Percentiles rank a stretch among this genome's conserved stretches.
Conservation (phyloP, 2,797 vertebrate species). For the Chaunax sp. region DNA sequence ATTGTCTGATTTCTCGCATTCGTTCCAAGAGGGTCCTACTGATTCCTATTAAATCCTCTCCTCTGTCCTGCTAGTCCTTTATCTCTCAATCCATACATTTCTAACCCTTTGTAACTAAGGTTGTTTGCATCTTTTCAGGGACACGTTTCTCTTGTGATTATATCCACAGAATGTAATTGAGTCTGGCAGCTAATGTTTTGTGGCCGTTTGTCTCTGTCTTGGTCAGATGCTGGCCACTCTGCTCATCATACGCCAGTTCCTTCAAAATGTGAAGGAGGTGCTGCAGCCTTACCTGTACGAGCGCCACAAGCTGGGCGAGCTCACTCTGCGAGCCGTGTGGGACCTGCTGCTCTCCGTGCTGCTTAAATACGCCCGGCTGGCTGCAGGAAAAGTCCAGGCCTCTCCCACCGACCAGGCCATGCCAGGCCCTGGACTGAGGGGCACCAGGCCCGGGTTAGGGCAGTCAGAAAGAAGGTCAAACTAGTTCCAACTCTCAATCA, state of each 20-base stretch:
- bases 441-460: conserved; percentile 73
- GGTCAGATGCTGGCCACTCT: conserved; percentile 96
- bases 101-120: background rate
- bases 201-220: conserved; percentile 12
- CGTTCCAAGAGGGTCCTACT: background rate
- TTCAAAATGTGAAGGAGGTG: conserved; percentile 95
- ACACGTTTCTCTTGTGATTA: background rate
- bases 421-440: conserved; percentile 69
- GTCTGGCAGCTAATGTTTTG: background rate
- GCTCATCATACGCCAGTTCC: conserved; percentile 96
- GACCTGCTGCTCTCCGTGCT: conserved; percentile 85
- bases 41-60: background rate
- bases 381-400: conserved; percentile 77
- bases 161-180: background rate
- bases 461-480: conserved; percentile 73
- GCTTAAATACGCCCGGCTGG: conserved; percentile 79
- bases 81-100: background rate
- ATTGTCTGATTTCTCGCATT: conserved; percentile 17
- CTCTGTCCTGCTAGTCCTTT: background rate
- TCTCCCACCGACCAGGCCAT: conserved; percentile 74
- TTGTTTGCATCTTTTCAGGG: background rate
- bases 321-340: conserved; percentile 84
- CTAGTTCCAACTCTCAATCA: background rate
- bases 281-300: conserved; percentile 95
- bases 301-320: conserved; percentile 90